Evolutionary conservation across 1,140 invertebrate species (phyloP).

Genomic region (Mylabris phalerata): DNA sequence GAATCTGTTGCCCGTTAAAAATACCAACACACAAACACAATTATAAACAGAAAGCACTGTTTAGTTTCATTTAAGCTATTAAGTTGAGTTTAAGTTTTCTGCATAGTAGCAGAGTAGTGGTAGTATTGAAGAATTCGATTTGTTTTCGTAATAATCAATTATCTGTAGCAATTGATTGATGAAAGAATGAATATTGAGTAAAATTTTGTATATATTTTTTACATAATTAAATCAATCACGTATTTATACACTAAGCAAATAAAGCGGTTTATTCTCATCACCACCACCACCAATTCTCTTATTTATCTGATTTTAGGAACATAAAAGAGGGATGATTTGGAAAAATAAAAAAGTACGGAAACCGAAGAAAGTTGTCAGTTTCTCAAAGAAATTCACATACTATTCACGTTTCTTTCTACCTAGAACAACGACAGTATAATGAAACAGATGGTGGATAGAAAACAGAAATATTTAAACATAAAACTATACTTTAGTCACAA

Average conservation of each 20-base stretch:
- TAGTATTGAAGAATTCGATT: too few species aligned
- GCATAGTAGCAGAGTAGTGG: too few species aligned
- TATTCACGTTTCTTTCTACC: slow-evolving; percentile 25
- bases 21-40: slow-evolving; percentile 10
- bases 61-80: neutral
- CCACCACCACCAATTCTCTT: neutral
- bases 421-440: slow-evolving; percentile 22
- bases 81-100: neutral
- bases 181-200: too few species aligned
- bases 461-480: neutral
- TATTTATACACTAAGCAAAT: too few species aligned
- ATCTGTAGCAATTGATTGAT: too few species aligned
- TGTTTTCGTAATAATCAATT: too few species aligned
- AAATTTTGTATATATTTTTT: too few species aligned
- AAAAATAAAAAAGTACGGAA: slow-evolving; percentile 2
- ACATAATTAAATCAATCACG: too few species aligned
- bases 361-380: slow-evolving; percentile 20
- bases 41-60: neutral
- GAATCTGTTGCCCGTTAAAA: slow-evolving; percentile 30
- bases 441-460: neutral
- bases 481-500: slow-evolving; percentile 11
- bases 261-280: too few species aligned
- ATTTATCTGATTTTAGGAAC: slow-evolving; percentile 17
- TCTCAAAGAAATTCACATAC: slow-evolving; percentile 30
- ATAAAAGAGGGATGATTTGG: slow-evolving; percentile 23